phyloP scores from a whole-genome alignment of 2,113 vertebrate genomes.

The Holacanthus passer region DNA sequence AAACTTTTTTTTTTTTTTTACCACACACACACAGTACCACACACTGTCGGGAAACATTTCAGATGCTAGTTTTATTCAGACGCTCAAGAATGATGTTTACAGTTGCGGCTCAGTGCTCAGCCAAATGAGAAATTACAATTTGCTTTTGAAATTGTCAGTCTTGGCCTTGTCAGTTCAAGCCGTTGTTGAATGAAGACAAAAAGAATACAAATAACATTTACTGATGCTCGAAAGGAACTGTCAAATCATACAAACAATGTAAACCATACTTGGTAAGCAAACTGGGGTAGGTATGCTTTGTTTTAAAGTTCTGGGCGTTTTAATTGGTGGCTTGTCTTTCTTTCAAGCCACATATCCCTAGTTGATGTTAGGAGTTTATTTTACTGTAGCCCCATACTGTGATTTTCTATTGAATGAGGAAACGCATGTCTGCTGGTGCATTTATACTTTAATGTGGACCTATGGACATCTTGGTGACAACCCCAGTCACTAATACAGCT shows the following conservation, averaged over 20 bases:
- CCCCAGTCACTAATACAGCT: constrained; percentile 11
- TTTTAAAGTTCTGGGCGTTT: constrained; percentile 49
- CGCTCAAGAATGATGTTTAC: constrained; percentile 47
- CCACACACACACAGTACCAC: background rate
- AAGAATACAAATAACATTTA: constrained; percentile 41
- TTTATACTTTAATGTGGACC: constrained; percentile 27
- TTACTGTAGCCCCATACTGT: constrained; percentile 16
- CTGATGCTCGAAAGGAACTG: constrained; percentile 1
- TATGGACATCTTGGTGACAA: constrained; percentile 25
- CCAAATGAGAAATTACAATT: constrained; percentile 22
- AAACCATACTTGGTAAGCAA: constrained; percentile 54
- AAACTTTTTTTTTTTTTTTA: background rate
- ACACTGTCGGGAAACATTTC: constrained; percentile 23
- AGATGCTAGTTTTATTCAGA: constrained; percentile 13
- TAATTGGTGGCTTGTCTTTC: constrained; percentile 42
- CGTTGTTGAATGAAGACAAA: constrained; percentile 47
- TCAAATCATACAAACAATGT: constrained; percentile 46
- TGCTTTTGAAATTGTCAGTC: constrained; percentile 19
- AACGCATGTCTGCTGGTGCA: constrained; percentile 32
- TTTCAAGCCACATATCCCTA: constrained; percentile 27
- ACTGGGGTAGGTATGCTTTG: constrained; percentile 56
- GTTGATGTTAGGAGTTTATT: constrained; percentile 52
- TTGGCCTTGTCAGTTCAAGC: constrained; percentile 11
- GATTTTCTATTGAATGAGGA: constrained; percentile 41
- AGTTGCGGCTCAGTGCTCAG: constrained; percentile 10